Evolutionary conservation across 2,888 invertebrate species (phyloP).

Genomic region (Gastrophysa polygoni): DNA sequence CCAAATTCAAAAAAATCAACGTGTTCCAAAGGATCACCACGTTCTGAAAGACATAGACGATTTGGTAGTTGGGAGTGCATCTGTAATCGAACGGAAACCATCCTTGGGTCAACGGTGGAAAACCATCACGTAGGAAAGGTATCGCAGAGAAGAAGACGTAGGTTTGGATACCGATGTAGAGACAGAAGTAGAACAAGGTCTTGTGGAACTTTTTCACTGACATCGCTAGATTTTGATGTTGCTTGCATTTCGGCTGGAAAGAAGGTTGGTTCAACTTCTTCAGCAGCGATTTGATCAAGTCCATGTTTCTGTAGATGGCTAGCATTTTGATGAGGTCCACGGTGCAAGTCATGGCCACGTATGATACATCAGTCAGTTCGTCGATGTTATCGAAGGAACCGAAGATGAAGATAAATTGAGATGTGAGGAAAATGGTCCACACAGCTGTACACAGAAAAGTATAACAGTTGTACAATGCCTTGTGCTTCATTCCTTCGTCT

Average conservation of each 20-base stretch:
- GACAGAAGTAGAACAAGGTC: conserved; percentile 3
- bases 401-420: conserved; percentile 13
- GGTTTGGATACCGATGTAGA: conserved; percentile 9
- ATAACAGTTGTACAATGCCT: conserved; percentile 15
- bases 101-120: conserved; percentile 9
- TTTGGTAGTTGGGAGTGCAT: conserved; percentile 14
- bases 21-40: conserved; percentile 17
- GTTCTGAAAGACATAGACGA: conserved; percentile 25
- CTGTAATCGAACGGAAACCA: conserved; percentile 28
- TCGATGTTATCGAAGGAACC: neutral
- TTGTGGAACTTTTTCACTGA: conserved; percentile 5
- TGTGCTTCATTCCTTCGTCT: conserved; percentile 16
- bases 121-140: neutral
- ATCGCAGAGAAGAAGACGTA: conserved; percentile 9
- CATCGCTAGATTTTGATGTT: neutral
- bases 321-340: conserved; percentile 18
- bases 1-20: conserved; percentile 21
- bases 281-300: conserved; percentile 14
- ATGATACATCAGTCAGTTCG: conserved; percentile 17
- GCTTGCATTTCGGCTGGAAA: conserved; percentile 4
- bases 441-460: conserved; percentile 12
- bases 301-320: conserved; percentile 16
- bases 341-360: conserved; percentile 15
- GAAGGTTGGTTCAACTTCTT: conserved; percentile 9
- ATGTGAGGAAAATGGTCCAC: conserved; percentile 16